Evolutionary conservation across 2,113 vertebrate species (phyloP).

Genomic region (Dicentrarchus labrax): DNA sequence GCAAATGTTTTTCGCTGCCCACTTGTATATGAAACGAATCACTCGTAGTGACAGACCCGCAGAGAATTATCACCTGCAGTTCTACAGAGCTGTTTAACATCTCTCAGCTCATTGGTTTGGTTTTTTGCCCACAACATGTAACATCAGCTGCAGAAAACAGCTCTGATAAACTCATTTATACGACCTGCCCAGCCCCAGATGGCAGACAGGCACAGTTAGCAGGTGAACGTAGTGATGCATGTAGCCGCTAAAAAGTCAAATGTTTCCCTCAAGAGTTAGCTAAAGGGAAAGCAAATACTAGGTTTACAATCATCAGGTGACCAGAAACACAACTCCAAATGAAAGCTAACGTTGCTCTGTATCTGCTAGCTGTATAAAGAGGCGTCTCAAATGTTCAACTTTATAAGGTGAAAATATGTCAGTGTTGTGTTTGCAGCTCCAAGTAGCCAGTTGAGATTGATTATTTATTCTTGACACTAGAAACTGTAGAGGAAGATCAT

Average conservation of each 20-base stretch:
- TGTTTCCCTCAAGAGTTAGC: background rate
- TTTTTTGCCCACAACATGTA: background rate
- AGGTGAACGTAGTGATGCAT: background rate
- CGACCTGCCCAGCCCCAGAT: too few species aligned
- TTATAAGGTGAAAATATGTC: too few species aligned
- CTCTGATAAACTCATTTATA: too few species aligned
- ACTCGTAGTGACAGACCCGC: too few species aligned
- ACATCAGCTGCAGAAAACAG: too few species aligned
- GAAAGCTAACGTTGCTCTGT: background rate
- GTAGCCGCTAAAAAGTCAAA: background rate
- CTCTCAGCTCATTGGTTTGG: background rate
- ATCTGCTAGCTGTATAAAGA: background rate
- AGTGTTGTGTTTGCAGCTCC: too few species aligned
- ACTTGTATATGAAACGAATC: too few species aligned
- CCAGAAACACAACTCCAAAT: background rate
- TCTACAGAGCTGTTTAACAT: background rate
- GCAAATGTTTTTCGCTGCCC: too few species aligned
- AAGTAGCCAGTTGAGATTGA: background rate
- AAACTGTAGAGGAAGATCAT: background rate
- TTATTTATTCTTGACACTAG: background rate
- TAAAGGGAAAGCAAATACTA: background rate
- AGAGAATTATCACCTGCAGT: too few species aligned
- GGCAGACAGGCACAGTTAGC: too few species aligned
- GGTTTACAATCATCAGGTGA: background rate
- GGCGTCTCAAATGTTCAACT: background rate